Percentiles rank a stretch among this genome's conserved stretches.
Evolutionary conservation across 2,888 invertebrate genomes (phyloP).

Genomic region (Leptinotarsa haldemani): DNA sequence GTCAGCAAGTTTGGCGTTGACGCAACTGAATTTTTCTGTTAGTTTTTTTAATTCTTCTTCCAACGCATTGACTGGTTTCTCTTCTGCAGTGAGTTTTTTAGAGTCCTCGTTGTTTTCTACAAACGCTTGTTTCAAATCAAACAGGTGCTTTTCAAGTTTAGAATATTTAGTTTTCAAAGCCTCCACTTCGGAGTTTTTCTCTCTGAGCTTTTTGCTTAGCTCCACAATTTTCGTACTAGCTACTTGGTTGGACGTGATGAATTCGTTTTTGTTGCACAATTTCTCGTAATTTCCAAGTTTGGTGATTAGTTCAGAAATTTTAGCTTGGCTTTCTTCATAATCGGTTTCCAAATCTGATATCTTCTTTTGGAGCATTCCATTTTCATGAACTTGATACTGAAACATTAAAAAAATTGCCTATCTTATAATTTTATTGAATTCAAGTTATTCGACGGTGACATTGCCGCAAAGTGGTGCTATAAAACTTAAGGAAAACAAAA

Average conservation of each 20-base stretch:
- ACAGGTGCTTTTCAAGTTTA: conserved; percentile 68
- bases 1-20: conserved; percentile 76
- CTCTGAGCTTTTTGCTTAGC: conserved; percentile 74
- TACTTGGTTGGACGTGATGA: conserved; percentile 68
- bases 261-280: conserved; percentile 66
- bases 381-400: conserved; percentile 70
- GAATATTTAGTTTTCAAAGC: conserved; percentile 71
- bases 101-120: background rate
- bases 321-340: conserved; percentile 36
- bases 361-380: conserved; percentile 69
- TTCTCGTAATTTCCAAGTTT: conserved; percentile 66
- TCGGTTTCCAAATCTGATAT: conserved; percentile 63
- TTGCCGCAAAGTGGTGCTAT: too few species aligned
- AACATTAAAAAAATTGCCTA: conserved; percentile 26
- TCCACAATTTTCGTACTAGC: conserved; percentile 76
- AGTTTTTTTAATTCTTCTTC: conserved; percentile 71
- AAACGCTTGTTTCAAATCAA: conserved; percentile 59
- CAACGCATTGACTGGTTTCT: conserved; percentile 58
- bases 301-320: conserved; percentile 57
- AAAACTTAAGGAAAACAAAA: too few species aligned
- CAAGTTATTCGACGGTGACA: too few species aligned
- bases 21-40: conserved; percentile 71
- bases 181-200: conserved; percentile 73
- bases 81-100: conserved; percentile 19
- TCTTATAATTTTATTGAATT: too few species aligned